These are phyloP conservation scores for Drosophila mimica DNA, from an alignment of 2,888 invertebrate genomes.

Conservation along the genomic window DNA sequence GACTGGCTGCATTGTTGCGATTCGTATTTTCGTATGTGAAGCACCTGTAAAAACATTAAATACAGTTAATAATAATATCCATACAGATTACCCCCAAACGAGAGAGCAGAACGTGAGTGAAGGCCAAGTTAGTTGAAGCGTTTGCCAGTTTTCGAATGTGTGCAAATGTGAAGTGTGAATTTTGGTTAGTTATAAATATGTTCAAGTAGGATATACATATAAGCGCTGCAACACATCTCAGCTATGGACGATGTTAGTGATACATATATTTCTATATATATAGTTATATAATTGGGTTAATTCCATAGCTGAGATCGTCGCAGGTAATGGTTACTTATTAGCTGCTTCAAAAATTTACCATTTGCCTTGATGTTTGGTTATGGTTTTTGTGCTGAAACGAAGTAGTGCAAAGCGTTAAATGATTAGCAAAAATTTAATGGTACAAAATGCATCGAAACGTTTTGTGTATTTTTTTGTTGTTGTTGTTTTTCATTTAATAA, in stretches of 20 bases:
- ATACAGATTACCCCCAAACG: neutral
- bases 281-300: neutral
- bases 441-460: conserved; percentile 47
- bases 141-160: conserved; percentile 59
- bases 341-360: conserved; percentile 88
- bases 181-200: conserved; percentile 50
- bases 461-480: neutral
- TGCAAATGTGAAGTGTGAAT: conserved; percentile 64
- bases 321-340: conserved; percentile 54
- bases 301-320: conserved; percentile 39
- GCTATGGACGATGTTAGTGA: conserved; percentile 1
- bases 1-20: conserved; percentile 83
- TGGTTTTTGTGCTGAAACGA: conserved; percentile 93
- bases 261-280: neutral
- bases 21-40: conserved; percentile 84
- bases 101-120: conserved; percentile 46
- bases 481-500: neutral
- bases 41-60: conserved; percentile 74
- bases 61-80: neutral
- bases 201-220: neutral
- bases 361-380: conserved; percentile 94
- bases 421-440: conserved; percentile 74
- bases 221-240: conserved; percentile 31
- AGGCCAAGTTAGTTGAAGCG: conserved; percentile 70
- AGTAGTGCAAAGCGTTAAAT: conserved; percentile 79